These are phyloP conservation scores for Xenopus laevis DNA, from an alignment of 2,113 vertebrate species.

Conservation along the genomic window DNA sequence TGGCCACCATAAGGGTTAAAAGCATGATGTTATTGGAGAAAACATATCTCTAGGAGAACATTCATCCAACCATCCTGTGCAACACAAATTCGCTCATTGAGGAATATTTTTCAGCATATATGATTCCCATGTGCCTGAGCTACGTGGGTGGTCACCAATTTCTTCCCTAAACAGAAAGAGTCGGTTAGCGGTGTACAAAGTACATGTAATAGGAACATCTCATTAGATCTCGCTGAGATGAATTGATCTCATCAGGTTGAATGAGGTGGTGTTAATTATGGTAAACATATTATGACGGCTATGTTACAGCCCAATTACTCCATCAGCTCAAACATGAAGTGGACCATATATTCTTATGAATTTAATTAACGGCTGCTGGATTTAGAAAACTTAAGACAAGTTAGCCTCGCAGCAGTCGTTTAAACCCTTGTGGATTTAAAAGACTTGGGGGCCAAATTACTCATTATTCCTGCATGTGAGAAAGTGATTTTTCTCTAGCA, in stretches of 20 bases:
- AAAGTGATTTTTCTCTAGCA: slow-evolving; percentile 27
- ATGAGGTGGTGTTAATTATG: slow-evolving; percentile 28
- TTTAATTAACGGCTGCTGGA: slow-evolving; percentile 42
- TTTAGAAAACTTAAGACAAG: slow-evolving; percentile 18
- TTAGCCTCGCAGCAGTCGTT: slow-evolving; percentile 21
- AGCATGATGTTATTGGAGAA: not conserved
- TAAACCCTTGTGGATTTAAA: slow-evolving; percentile 29
- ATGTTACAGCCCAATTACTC: slow-evolving; percentile 23
- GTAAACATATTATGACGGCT: slow-evolving; percentile 42
- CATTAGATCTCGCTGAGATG: slow-evolving; percentile 40
- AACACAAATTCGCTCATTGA: slow-evolving; percentile 3
- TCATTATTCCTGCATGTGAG: slow-evolving; percentile 40
- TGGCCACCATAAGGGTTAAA: not conserved
- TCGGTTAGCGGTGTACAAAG: slow-evolving; percentile 6
- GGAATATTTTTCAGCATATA: slow-evolving; percentile 20
- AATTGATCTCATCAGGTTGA: slow-evolving; percentile 43
- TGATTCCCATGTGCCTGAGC: not conserved
- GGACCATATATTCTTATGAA: not conserved
- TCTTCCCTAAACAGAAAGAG: slow-evolving; percentile 46
- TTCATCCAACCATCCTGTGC: slow-evolving; percentile 13
- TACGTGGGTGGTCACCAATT: slow-evolving; percentile 57
- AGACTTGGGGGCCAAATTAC: slow-evolving; percentile 27
- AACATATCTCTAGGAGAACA: slow-evolving; percentile 1
- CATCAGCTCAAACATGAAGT: not conserved
- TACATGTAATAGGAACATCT: slow-evolving; percentile 19